phyloP scores from a whole-genome alignment of 2,113 vertebrate genomes.

The Garra rufa region DNA sequence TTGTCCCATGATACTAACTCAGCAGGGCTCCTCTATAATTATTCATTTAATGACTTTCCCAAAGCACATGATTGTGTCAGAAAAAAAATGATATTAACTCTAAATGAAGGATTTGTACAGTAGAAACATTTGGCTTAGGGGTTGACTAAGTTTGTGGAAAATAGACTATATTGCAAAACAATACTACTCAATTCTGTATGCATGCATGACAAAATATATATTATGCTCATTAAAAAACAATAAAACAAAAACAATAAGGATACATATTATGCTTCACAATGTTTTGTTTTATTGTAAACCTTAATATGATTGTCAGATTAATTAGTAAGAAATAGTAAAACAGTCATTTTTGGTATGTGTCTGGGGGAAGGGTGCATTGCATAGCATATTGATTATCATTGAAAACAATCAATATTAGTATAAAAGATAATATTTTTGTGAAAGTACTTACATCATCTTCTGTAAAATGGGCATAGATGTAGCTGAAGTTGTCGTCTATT shows the following conservation, averaged over 20 bases:
- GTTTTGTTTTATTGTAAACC: background rate
- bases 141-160: background rate
- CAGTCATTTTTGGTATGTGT: background rate
- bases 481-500: too few relatives aligned
- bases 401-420: background rate
- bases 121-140: constrained; percentile 12
- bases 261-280: background rate
- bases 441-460: background rate
- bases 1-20: constrained; percentile 28
- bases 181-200: background rate
- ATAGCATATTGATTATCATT: background rate
- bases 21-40: constrained; percentile 23
- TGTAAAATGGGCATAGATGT: background rate
- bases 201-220: background rate
- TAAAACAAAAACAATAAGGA: background rate
- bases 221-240: background rate
- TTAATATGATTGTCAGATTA: background rate
- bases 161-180: background rate
- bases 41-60: constrained; percentile 33
- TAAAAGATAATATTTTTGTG: too few relatives aligned
- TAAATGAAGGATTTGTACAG: constrained; percentile 7
- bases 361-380: too few relatives aligned
- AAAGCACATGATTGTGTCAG: constrained; percentile 37
- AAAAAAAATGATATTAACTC: background rate
- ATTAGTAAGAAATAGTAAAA: background rate